Evolutionary conservation across 2,888 invertebrate genomes (phyloP).

Genomic region (Eustalomyia histrio): DNA sequence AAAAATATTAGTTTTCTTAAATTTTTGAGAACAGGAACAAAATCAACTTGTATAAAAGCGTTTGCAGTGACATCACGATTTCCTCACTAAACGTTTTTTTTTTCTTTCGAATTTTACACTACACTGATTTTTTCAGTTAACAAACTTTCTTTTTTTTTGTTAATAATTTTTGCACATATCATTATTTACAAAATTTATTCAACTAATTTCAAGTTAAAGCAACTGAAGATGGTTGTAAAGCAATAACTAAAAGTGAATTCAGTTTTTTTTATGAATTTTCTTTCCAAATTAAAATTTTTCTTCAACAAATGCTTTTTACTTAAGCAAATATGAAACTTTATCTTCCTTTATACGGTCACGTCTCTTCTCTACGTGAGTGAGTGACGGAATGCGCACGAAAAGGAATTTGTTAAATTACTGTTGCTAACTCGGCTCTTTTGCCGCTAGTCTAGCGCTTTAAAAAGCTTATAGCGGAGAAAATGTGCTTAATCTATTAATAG

Average conservation of each 20-base stretch:
- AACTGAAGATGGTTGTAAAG: conserved; percentile 31
- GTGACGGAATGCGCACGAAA: conserved; percentile 70
- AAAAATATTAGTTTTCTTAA: background rate
- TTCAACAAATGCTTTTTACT: conserved; percentile 20
- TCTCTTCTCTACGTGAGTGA: conserved; percentile 68
- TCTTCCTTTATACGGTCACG: conserved; percentile 54
- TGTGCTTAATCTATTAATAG: too few relatives aligned
- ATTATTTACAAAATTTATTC: background rate
- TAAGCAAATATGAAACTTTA: conserved; percentile 25
- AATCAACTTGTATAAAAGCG: conserved; percentile 34
- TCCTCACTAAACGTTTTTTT: conserved; percentile 30
- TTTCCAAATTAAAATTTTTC: conserved; percentile 34
- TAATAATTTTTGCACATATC: conserved; percentile 25
- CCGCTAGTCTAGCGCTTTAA: too few relatives aligned
- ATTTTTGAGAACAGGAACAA: conserved; percentile 44
- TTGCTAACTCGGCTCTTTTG: background rate
- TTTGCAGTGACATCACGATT: conserved; percentile 68
- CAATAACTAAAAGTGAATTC: conserved; percentile 24
- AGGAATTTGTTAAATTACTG: background rate
- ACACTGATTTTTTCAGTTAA: conserved; percentile 47
- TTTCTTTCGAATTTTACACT: conserved; percentile 45
- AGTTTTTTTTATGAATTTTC: conserved; percentile 24
- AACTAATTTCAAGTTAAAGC: conserved; percentile 2
- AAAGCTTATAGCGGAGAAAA: too few relatives aligned
- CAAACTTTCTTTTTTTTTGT: conserved; percentile 53